phyloP scores from a whole-genome alignment of 2,797 vertebrate genomes.

The Denticeps clupeoides region DNA sequence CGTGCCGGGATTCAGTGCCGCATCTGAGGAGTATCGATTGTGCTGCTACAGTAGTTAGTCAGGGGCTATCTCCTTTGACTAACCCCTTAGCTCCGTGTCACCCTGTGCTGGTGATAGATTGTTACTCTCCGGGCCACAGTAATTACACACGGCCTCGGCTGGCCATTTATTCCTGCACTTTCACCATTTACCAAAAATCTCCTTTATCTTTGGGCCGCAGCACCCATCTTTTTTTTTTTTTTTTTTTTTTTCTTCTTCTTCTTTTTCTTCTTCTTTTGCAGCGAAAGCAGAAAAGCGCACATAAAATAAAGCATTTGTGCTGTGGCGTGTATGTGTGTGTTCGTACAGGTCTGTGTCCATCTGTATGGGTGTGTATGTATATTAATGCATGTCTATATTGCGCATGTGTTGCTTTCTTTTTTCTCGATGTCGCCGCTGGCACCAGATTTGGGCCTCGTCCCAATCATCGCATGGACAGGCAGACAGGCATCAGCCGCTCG shows the following conservation, averaged over 20 bases:
- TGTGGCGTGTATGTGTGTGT: not conserved
- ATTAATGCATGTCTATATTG: no score
- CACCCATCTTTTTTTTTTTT: constrained; percentile 72
- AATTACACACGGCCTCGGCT: constrained; percentile 90
- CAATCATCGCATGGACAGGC: no score
- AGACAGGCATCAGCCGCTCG: not conserved
- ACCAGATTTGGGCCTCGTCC: no score
- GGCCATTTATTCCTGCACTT: constrained; percentile 98
- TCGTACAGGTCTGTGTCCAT: no score
- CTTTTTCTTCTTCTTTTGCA: constrained; percentile 69
- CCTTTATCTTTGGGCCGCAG: constrained; percentile 83
- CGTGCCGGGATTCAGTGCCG: constrained; percentile 77
- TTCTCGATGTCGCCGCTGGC: no score
- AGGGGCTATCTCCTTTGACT: constrained; percentile 99
- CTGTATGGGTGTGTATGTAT: no score
- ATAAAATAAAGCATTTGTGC: constrained; percentile 65
- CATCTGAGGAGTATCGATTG: constrained; percentile 93
- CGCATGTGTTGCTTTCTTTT: no score
- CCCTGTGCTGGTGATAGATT: constrained; percentile 81
- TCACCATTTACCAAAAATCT: constrained; percentile 88
- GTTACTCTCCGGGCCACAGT: constrained; percentile 90
- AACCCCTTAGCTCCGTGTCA: constrained; percentile 87
- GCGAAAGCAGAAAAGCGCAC: constrained; percentile 73
- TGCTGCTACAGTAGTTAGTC: constrained; percentile 89
- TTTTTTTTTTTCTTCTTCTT: constrained; percentile 67